A percentile compares a stretch with the other conserved stretches of the same genome.
These are phyloP conservation scores for Oxyteleia sp. DNA, from an alignment of 2,888 invertebrate genomes.

Conservation along the genomic window DNA sequence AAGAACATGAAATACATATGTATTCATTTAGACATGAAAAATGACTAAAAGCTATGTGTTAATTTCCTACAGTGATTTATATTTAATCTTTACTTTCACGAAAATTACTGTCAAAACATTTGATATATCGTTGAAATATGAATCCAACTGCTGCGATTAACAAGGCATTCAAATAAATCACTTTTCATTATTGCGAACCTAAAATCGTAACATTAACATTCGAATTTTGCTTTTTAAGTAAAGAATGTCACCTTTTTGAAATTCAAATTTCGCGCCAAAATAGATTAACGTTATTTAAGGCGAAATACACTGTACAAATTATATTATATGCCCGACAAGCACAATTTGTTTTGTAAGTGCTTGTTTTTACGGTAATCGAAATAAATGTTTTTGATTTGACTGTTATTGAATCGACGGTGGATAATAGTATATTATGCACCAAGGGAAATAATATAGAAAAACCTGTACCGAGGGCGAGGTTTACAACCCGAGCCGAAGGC, in stretches of 20 bases:
- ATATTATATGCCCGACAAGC: too few relatives aligned
- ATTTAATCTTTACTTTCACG: slow-evolving; percentile 57
- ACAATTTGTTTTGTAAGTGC: too few relatives aligned
- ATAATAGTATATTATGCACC: too few relatives aligned
- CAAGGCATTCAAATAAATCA: slow-evolving; percentile 33
- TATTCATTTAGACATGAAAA: slow-evolving; percentile 66
- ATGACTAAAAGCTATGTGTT: slow-evolving; percentile 62
- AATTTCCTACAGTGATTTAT: slow-evolving; percentile 59
- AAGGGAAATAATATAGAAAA: too few relatives aligned
- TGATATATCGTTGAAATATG: slow-evolving; percentile 48
- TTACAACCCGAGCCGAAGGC: too few relatives aligned
- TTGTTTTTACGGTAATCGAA: too few relatives aligned
- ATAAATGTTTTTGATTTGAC: too few relatives aligned
- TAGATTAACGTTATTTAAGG: too few relatives aligned
- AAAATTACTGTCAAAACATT: slow-evolving; percentile 49
- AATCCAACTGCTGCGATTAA: slow-evolving; percentile 27
- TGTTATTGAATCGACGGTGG: too few relatives aligned
- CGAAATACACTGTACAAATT: too few relatives aligned
- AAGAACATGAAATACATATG: slow-evolving; percentile 67
- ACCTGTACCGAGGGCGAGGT: too few relatives aligned
- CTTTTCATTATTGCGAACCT: slow-evolving; percentile 32
- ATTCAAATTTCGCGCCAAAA: slow-evolving; percentile 23
- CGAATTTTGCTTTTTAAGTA: background rate
- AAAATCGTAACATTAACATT: slow-evolving; percentile 1
- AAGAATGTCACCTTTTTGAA: background rate